Evolutionary conservation across 2,797 vertebrate genomes (phyloP).

Genomic region (Xiphorhynchus erythropygius): DNA sequence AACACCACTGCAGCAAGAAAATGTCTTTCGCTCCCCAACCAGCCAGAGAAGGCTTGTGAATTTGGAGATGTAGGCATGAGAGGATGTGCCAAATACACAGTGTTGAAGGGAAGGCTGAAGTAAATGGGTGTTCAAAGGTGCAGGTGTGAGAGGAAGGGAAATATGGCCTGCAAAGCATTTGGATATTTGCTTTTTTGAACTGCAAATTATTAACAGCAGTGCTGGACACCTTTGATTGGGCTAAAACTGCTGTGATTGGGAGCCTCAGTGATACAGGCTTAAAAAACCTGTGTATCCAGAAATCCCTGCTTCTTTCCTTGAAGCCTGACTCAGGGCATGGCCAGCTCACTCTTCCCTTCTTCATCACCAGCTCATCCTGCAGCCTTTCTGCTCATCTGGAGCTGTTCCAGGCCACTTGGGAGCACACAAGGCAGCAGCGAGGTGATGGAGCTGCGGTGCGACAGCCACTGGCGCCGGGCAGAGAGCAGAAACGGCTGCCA

Average conservation of each 20-base stretch:
- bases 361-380: background rate
- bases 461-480: background rate
- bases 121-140: background rate
- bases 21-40: constrained; percentile 7
- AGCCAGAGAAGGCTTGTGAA: background rate
- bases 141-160: background rate
- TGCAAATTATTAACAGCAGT: background rate
- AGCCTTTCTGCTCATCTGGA: background rate
- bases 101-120: background rate
- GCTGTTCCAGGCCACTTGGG: background rate
- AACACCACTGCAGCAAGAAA: background rate
- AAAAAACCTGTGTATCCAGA: background rate
- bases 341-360: background rate
- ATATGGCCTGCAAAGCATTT: background rate
- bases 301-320: background rate
- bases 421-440: background rate
- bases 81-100: background rate
- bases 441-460: background rate
- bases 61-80: background rate
- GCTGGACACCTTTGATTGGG: background rate
- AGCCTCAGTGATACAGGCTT: background rate
- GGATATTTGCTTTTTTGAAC: background rate
- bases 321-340: background rate
- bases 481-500: background rate
- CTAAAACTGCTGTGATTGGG: background rate